phyloP scores from a whole-genome alignment of 2,888 invertebrate genomes.

The Papilio elwesi region DNA sequence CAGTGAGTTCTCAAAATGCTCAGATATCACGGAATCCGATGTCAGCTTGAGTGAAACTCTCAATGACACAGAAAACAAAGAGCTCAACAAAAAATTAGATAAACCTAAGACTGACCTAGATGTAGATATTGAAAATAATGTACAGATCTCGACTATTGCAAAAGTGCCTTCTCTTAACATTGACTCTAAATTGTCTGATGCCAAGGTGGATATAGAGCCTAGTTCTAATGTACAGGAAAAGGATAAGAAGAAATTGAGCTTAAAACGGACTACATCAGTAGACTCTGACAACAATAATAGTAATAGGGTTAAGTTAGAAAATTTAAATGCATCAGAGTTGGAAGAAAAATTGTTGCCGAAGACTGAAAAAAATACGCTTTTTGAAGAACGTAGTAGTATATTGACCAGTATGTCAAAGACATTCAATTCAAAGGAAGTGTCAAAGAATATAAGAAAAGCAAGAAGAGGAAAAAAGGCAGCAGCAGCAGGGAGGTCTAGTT shows the following conservation, averaged over 20 bases:
- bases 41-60: constrained; percentile 84
- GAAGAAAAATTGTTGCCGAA: constrained; percentile 85
- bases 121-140: constrained; percentile 83
- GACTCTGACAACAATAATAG: constrained; percentile 84
- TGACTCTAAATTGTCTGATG: constrained; percentile 74
- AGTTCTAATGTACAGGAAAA: constrained; percentile 69
- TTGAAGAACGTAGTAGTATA: constrained; percentile 79
- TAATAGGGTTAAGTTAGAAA: constrained; percentile 79
- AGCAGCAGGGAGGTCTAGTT: constrained; percentile 55
- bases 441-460: constrained; percentile 79
- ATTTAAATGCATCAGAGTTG: constrained; percentile 79
- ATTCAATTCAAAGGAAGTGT: constrained; percentile 79
- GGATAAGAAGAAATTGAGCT: constrained; percentile 77
- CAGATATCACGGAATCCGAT: constrained; percentile 86
- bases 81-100: constrained; percentile 82
- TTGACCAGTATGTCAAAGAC: constrained; percentile 82
- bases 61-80: constrained; percentile 72
- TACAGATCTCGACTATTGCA: constrained; percentile 81
- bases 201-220: constrained; percentile 67
- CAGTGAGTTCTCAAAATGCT: constrained; percentile 85
- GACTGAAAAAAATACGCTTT: constrained; percentile 85
- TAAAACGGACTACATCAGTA: constrained; percentile 82
- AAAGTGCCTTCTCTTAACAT: constrained; percentile 81
- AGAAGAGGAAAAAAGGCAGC: constrained; percentile 76
- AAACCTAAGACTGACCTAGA: constrained; percentile 84